Conservation (phyloP, 2,797 vertebrate genomes). For the Cichlasoma orientale region DNA sequence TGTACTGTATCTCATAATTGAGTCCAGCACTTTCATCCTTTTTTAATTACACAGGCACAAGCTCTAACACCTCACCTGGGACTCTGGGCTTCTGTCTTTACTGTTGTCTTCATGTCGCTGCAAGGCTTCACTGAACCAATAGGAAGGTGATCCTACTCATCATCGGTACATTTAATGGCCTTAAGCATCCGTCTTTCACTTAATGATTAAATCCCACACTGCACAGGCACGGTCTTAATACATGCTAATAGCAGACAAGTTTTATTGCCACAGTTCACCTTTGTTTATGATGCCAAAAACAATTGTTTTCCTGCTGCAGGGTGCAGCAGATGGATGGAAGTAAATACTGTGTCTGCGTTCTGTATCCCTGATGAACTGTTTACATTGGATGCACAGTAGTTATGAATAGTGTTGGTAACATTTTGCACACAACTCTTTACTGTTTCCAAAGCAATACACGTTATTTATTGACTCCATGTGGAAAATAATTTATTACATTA, state of each 20-base stretch:
- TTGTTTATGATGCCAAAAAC: not conserved
- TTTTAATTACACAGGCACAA: constrained; percentile 64
- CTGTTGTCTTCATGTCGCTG: constrained; percentile 52
- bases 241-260: not conserved
- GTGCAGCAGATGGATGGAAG: not conserved
- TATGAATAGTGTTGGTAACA: not conserved
- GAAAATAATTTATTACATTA: too few species aligned
- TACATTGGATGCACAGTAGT: not conserved
- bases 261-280: not conserved
- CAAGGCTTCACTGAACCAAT: constrained; percentile 32
- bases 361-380: not conserved
- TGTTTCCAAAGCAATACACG: too few species aligned
- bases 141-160: constrained; percentile 26
- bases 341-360: not conserved
- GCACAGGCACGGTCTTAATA: not conserved
- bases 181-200: not conserved
- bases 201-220: constrained; percentile 2
- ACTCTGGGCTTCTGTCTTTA: constrained; percentile 40
- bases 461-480: too few species aligned
- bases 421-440: too few species aligned
- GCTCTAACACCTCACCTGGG: constrained; percentile 62
- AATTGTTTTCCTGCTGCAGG: not conserved
- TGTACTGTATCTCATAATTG: constrained; percentile 61
- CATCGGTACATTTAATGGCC: constrained; percentile 22
- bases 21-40: constrained; percentile 57